These are phyloP conservation scores for Endomychus coccineus DNA, from an alignment of 2,888 invertebrate genomes.

Conservation along the genomic window DNA sequence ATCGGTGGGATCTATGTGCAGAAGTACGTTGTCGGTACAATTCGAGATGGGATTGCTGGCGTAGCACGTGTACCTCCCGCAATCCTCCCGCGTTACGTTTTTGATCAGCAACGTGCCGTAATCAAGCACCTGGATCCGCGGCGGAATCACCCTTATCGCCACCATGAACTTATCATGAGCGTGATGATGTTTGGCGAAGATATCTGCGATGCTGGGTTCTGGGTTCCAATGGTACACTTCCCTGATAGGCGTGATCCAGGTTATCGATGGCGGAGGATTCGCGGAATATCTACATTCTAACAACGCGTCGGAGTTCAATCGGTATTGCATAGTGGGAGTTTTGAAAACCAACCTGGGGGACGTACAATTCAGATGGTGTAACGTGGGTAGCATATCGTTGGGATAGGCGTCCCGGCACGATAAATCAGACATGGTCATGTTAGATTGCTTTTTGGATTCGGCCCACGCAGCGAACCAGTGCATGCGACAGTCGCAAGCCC, in stretches of 20 bases:
- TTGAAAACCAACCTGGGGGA: constrained; percentile 54
- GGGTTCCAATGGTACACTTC: constrained; percentile 72
- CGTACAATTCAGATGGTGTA: constrained; percentile 65
- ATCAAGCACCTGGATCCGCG: constrained; percentile 59
- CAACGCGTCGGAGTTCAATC: constrained; percentile 58
- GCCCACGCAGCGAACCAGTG: constrained; percentile 34
- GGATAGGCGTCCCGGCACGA: constrained; percentile 60
- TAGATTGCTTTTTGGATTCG: constrained; percentile 45
- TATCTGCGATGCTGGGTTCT: constrained; percentile 57
- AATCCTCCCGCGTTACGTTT: constrained; percentile 65
- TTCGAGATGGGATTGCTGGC: constrained; percentile 80
- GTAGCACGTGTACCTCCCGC: constrained; percentile 78
- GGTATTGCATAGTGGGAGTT: constrained; percentile 56
- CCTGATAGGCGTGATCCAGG: constrained; percentile 76
- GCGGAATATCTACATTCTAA: constrained; percentile 60
- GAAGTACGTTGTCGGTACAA: constrained; percentile 62
- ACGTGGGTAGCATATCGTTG: constrained; percentile 61
- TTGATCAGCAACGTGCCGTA: constrained; percentile 38
- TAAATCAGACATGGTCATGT: constrained; percentile 48
- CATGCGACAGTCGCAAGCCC: constrained; percentile 78
- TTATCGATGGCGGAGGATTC: constrained; percentile 70
- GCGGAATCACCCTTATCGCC: constrained; percentile 40
- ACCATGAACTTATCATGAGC: constrained; percentile 51
- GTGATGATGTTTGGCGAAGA: constrained; percentile 59
- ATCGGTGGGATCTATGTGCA: constrained; percentile 80